Evolutionary conservation across 2,113 vertebrate genomes (phyloP).

Genomic region (Passer montanus): DNA sequence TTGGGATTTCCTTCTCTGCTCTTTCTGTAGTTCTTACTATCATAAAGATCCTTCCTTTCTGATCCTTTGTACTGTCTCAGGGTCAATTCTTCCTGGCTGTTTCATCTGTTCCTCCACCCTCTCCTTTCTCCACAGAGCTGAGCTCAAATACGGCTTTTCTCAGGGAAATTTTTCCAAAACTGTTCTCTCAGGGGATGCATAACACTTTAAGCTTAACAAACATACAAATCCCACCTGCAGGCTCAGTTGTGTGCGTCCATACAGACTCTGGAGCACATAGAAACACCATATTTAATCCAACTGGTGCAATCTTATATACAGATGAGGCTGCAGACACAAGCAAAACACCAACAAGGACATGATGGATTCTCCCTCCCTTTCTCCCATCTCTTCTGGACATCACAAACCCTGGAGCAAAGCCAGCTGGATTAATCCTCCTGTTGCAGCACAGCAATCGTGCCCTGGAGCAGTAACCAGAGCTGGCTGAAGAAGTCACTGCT

Average conservation of each 20-base stretch:
- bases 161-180: background rate
- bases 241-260: background rate
- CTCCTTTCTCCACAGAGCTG: background rate
- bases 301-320: background rate
- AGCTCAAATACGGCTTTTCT: background rate
- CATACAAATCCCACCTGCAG: background rate
- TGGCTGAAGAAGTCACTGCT: background rate
- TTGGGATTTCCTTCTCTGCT: background rate
- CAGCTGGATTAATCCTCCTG: background rate
- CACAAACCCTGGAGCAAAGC: background rate
- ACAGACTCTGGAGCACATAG: background rate
- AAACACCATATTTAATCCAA: background rate
- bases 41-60: background rate
- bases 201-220: background rate
- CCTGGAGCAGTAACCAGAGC: background rate
- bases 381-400: background rate
- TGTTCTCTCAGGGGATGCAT: background rate
- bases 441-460: rapidly evolving
- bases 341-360: background rate
- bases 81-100: background rate
- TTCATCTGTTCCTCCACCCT: background rate
- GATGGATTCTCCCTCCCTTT: background rate
- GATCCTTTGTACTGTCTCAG: background rate
- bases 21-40: background rate
- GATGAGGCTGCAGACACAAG: background rate